Percentiles rank a stretch among this genome's conserved stretches.
Evolutionary conservation across 2,888 invertebrate species (phyloP).

Genomic region (Beris chalybata): DNA sequence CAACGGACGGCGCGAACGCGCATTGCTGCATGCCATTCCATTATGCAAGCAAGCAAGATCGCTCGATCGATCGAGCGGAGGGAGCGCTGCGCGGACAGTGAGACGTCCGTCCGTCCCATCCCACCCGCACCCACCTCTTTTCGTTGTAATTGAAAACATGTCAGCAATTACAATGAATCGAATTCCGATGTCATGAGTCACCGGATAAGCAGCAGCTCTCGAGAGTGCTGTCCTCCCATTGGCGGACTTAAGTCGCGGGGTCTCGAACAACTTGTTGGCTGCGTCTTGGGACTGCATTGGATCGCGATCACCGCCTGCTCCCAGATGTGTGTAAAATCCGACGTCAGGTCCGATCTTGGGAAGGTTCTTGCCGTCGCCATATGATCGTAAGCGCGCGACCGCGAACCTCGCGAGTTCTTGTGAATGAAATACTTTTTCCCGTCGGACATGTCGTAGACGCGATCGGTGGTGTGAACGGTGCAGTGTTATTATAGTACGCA

Average conservation of each 20-base stretch:
- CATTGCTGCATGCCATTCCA: constrained; percentile 17
- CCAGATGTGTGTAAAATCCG: constrained; percentile 16
- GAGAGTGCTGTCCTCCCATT: neutral
- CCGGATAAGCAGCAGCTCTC: constrained; percentile 27
- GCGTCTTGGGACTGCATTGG: constrained; percentile 18
- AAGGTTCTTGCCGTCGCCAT: neutral
- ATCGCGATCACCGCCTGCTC: constrained; percentile 9
- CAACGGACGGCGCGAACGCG: neutral
- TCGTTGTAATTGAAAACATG: constrained; percentile 30
- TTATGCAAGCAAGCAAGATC: constrained; percentile 6
- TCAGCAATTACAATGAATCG: constrained; percentile 42
- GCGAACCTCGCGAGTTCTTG: constrained; percentile 26
- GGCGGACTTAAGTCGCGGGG: constrained; percentile 20
- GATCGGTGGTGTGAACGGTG: constrained; percentile 17
- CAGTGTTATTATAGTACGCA: neutral
- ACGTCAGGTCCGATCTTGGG: constrained; percentile 16
- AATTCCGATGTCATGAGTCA: constrained; percentile 43
- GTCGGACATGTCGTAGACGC: constrained; percentile 3
- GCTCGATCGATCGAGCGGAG: too few species aligned
- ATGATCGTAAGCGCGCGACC: constrained; percentile 15
- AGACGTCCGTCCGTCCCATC: too few species aligned
- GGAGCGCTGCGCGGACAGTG: too few species aligned
- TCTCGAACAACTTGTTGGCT: constrained; percentile 29
- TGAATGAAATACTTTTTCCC: constrained; percentile 26
- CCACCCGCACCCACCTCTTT: too few species aligned